Evolutionary conservation across 2,113 vertebrate species (phyloP).

Genomic region (Scopus umbretta): DNA sequence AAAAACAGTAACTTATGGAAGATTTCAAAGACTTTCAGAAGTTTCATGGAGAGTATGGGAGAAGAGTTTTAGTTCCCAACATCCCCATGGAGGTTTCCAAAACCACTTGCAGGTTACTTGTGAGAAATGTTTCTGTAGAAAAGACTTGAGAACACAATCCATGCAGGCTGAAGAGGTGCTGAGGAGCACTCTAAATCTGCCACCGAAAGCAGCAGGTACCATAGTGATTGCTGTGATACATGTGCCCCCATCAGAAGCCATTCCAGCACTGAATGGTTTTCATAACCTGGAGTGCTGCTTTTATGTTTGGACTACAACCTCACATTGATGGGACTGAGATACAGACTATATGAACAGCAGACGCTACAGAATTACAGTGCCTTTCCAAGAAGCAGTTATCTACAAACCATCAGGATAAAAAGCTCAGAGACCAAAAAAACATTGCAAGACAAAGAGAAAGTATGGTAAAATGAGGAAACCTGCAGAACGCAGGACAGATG

Average conservation of each 20-base stretch:
- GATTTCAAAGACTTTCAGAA: slow-evolving; percentile 28
- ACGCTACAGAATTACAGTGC: not conserved
- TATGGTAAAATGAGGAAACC: not conserved
- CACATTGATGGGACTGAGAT: not conserved
- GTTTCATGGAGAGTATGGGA: not conserved
- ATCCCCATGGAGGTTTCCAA: not conserved
- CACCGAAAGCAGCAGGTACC: not conserved
- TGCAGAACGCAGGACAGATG: not conserved
- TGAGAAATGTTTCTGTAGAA: not conserved
- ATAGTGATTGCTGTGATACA: not conserved
- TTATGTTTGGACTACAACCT: not conserved
- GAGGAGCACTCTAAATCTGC: not conserved
- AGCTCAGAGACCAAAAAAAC: not conserved
- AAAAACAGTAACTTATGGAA: not conserved
- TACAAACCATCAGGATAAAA: not conserved
- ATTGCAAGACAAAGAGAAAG: not conserved
- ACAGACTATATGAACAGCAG: not conserved
- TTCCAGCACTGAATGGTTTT: not conserved
- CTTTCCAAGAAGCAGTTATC: not conserved
- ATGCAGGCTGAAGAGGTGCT: not conserved
- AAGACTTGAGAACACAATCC: not conserved
- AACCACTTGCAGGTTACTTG: not conserved
- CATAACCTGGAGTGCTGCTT: not conserved
- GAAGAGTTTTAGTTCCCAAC: not conserved
- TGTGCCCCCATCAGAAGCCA: not conserved